A percentile compares a stretch with the other conserved stretches of the same genome.
phyloP scores from a whole-genome alignment of 2,113 vertebrate genomes.

The Rhea pennata region DNA sequence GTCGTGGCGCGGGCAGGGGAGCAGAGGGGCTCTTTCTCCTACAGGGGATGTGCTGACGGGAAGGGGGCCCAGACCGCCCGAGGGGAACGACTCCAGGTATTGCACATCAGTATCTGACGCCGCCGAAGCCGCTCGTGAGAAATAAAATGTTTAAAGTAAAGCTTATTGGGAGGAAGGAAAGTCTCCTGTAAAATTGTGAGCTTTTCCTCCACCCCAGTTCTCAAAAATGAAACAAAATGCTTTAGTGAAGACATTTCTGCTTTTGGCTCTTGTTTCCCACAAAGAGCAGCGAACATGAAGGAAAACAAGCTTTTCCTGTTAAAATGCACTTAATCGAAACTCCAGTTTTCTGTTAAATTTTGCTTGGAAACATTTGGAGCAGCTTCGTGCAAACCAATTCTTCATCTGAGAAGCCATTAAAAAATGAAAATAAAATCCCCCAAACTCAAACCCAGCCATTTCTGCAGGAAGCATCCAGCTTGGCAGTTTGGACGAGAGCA shows the following conservation, averaged over 20 bases:
- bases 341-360: constrained; percentile 63
- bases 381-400: background rate
- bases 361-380: constrained; percentile 23
- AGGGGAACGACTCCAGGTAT: background rate
- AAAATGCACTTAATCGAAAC: constrained; percentile 4
- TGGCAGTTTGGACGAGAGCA: background rate
- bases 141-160: background rate
- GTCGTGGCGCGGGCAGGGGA: background rate
- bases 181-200: constrained; percentile 40
- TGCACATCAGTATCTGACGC: background rate
- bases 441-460: background rate
- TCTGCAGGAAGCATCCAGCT: constrained; percentile 10
- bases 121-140: background rate
- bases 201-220: background rate
- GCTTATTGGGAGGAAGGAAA: constrained; percentile 20
- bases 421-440: background rate
- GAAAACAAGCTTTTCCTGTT: constrained; percentile 42
- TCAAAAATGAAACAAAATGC: constrained; percentile 27
- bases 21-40: background rate
- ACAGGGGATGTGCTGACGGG: background rate
- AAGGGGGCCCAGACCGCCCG: background rate
- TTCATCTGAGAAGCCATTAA: constrained; percentile 30
- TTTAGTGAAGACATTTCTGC: constrained; percentile 36
- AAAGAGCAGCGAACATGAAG: constrained; percentile 31
- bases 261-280: constrained; percentile 25